Conservation (phyloP, 2,888 invertebrate genomes). For the Dryococelus australis region DNA sequence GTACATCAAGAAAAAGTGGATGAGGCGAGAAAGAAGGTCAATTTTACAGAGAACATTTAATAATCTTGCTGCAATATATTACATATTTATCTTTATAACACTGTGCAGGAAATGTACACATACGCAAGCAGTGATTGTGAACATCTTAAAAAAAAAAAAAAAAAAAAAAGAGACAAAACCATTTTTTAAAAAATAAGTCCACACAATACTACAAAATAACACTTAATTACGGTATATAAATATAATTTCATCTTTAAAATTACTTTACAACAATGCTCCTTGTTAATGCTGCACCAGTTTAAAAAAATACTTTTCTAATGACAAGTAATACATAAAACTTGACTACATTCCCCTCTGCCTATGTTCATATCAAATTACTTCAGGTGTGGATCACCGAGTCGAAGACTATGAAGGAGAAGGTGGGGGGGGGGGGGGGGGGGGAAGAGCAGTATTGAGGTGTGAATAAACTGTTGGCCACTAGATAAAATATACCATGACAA, state of each 20-base stretch:
- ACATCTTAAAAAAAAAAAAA: background rate
- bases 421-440: too few species aligned
- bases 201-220: background rate
- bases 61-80: slow-evolving; percentile 7
- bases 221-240: background rate
- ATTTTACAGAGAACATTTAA: background rate
- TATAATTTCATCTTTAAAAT: background rate
- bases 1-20: background rate
- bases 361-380: too few species aligned
- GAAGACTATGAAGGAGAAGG: too few species aligned
- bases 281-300: too few species aligned
- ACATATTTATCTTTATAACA: slow-evolving; percentile 26
- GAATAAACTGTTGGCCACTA: too few species aligned
- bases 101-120: slow-evolving; percentile 41
- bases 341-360: too few species aligned
- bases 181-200: background rate
- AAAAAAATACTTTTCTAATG: too few species aligned
- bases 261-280: slow-evolving; percentile 22
- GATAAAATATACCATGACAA: too few species aligned
- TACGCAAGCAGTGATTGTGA: slow-evolving; percentile 32
- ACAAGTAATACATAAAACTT: too few species aligned
- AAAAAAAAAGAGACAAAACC: slow-evolving; percentile 37
- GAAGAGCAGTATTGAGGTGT: too few species aligned
- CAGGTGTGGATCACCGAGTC: too few species aligned
- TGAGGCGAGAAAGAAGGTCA: background rate